Evolutionary conservation across 2,113 vertebrate species (phyloP).

Genomic region (Xiphophorus couchianus): DNA sequence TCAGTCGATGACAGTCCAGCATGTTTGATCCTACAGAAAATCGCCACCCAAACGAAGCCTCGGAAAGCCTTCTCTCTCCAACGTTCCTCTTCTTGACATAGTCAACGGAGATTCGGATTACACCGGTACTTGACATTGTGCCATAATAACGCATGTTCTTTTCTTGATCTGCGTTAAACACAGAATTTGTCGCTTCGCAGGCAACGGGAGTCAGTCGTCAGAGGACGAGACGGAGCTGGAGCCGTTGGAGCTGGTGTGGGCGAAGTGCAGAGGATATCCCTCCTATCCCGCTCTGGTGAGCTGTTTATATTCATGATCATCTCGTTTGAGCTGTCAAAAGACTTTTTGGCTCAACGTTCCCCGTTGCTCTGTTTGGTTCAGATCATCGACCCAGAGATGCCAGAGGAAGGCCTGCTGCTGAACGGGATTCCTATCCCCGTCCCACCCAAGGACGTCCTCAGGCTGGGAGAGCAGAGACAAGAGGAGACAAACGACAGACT

Average conservation of each 20-base stretch:
- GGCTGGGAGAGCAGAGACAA: slow-evolving; percentile 91
- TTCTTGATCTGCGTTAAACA: not conserved
- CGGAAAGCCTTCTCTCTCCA: slow-evolving; percentile 95
- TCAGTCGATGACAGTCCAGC: not conserved
- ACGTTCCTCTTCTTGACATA: slow-evolving; percentile 88
- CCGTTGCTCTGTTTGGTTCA: slow-evolving; percentile 49
- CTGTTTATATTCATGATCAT: not conserved
- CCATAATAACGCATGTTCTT: not conserved
- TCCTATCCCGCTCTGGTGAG: slow-evolving; percentile 98
- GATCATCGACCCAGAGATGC: slow-evolving; percentile 98
- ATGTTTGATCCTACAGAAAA: slow-evolving; percentile 69
- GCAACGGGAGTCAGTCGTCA: slow-evolving; percentile 83
- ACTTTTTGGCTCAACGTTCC: not conserved
- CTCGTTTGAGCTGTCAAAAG: not conserved
- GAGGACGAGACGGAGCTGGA: slow-evolving; percentile 89
- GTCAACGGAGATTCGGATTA: slow-evolving; percentile 91
- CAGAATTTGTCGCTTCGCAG: slow-evolving; percentile 58
- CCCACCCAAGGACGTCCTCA: slow-evolving; percentile 92
- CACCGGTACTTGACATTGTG: slow-evolving; percentile 50
- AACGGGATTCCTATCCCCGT: slow-evolving; percentile 98
- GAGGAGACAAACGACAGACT: slow-evolving; percentile 89
- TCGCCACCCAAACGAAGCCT: slow-evolving; percentile 89
- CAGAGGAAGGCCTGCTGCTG: slow-evolving; percentile 93
- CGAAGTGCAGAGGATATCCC: slow-evolving; percentile 97
- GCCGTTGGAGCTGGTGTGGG: slow-evolving; percentile 95